Evolutionary conservation across 2,113 vertebrate species (phyloP).

Genomic region (Pachyramphus minor): DNA sequence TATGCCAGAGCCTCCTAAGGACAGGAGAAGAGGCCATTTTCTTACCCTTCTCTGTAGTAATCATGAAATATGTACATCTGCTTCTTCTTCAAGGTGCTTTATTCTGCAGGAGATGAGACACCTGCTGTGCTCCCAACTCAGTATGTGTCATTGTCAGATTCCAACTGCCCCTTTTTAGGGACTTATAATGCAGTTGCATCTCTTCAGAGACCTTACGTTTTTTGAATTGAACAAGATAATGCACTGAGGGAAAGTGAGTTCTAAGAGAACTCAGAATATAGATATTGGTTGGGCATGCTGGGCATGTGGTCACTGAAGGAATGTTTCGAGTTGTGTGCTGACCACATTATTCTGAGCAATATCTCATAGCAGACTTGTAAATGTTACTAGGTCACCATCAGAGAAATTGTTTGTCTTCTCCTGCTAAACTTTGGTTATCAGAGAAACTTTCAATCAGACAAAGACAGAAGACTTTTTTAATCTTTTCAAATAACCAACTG

Average conservation of each 20-base stretch:
- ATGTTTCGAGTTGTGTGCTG: background rate
- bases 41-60: background rate
- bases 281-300: background rate
- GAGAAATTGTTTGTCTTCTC: background rate
- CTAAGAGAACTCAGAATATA: background rate
- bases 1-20: background rate
- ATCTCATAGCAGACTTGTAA: background rate
- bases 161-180: background rate
- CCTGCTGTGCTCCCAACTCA: background rate
- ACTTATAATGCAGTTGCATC: fast-evolving
- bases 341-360: background rate
- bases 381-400: background rate
- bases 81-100: background rate
- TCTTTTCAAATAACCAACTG: background rate
- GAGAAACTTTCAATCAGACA: background rate
- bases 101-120: background rate
- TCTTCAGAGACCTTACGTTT: background rate
- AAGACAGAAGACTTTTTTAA: background rate
- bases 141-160: background rate
- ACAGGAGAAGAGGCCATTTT: background rate
- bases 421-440: background rate
- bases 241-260: background rate
- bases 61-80: background rate
- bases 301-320: background rate
- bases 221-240: background rate